Conservation (phyloP, 1,140 invertebrate species). For the Drosophila azteca region DNA sequence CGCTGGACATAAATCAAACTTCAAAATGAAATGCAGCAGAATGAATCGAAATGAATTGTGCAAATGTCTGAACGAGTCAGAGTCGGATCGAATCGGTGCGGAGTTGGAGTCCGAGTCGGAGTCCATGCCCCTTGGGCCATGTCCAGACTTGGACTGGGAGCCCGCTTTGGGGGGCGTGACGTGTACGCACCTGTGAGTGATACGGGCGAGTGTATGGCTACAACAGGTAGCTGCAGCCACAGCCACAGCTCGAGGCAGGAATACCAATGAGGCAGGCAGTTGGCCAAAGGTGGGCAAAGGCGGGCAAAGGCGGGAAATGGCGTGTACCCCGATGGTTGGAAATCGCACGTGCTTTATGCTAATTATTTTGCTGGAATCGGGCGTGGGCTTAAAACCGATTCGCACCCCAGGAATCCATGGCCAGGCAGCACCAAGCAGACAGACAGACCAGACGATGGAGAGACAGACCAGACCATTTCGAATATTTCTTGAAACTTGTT, state of each 20-base stretch:
- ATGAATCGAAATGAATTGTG: slow-evolving; percentile 67
- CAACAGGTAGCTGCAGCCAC: slow-evolving; percentile 63
- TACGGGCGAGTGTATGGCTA: slow-evolving; percentile 8
- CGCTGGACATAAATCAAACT: slow-evolving; percentile 65
- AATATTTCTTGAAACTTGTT: slow-evolving; percentile 42
- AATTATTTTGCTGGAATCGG: slow-evolving; percentile 72
- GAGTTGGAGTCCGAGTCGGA: too few relatives aligned
- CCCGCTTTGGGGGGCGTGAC: slow-evolving; percentile 46
- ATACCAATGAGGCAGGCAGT: slow-evolving; percentile 68
- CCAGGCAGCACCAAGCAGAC: not conserved
- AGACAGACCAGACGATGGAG: too few relatives aligned
- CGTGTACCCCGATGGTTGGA: slow-evolving; percentile 38
- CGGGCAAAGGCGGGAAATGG: slow-evolving; percentile 21
- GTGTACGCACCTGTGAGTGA: slow-evolving; percentile 65
- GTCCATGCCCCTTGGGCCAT: slow-evolving; percentile 39
- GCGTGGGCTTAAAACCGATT: slow-evolving; percentile 48
- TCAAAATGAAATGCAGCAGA: slow-evolving; percentile 56
- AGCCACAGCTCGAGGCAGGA: slow-evolving; percentile 34
- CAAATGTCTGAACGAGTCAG: slow-evolving; percentile 48
- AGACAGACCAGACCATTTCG: slow-evolving; percentile 32
- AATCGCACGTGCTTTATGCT: slow-evolving; percentile 77
- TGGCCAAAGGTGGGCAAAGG: slow-evolving; percentile 19
- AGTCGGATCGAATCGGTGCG: too few relatives aligned
- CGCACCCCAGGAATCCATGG: slow-evolving; percentile 26
- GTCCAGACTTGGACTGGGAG: slow-evolving; percentile 21